Conservation (phyloP, 2,113 vertebrate genomes). For the Scophthalmus maximus region DNA sequence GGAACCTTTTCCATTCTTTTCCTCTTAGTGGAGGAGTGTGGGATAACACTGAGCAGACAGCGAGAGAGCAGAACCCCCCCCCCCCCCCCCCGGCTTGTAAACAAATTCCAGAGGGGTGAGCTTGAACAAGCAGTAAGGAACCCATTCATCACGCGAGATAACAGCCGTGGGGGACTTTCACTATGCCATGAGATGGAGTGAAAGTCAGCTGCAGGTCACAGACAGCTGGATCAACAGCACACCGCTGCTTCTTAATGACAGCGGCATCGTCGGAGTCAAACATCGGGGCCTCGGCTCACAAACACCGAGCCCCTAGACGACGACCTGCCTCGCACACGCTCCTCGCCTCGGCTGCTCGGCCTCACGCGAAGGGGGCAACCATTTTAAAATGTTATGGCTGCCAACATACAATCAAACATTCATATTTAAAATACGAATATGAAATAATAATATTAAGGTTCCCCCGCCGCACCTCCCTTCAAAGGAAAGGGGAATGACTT, state of each 20-base stretch:
- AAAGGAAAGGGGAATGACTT: no score
- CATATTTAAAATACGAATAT: no score
- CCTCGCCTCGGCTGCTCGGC: not conserved
- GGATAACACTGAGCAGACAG: constrained; percentile 49
- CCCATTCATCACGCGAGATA: constrained; percentile 48
- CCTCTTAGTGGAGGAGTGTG: constrained; percentile 19
- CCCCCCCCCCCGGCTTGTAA: constrained; percentile 44
- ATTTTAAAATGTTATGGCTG: no score
- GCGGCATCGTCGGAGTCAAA: constrained; percentile 8
- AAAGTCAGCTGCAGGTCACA: constrained; percentile 45
- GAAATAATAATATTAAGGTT: no score
- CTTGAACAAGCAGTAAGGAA: constrained; percentile 50
- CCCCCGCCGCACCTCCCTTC: no score
- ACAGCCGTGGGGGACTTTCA: constrained; percentile 30
- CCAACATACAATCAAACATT: no score
- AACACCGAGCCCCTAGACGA: not conserved
- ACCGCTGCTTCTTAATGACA: constrained; percentile 24
- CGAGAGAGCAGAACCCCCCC: constrained; percentile 32
- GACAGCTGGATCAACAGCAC: constrained; percentile 17
- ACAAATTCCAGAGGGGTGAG: constrained; percentile 65
- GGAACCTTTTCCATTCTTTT: constrained; percentile 33
- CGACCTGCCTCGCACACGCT: not conserved
- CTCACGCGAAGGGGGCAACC: no score
- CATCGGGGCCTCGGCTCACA: not conserved
- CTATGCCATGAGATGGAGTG: constrained; percentile 12